Percentiles rank a stretch among this genome's conserved stretches.
phyloP scores from a whole-genome alignment of 2,888 invertebrate genomes.

The Phaedon cochleariae region DNA sequence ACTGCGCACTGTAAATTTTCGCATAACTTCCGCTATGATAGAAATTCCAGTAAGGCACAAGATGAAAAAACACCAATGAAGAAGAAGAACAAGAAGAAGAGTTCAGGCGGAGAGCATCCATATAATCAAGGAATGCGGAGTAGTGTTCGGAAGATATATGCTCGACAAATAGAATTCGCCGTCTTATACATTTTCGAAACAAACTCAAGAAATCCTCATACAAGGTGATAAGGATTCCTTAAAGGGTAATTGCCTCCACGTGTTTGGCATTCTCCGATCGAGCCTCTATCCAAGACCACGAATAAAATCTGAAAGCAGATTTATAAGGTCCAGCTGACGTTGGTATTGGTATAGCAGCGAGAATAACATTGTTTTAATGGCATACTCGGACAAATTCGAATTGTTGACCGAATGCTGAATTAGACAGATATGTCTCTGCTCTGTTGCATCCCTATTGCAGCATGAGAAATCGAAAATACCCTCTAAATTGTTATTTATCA shows the following conservation, averaged over 20 bases:
- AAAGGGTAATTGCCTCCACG: constrained; percentile 46
- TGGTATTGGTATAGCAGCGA: neutral
- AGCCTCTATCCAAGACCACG: constrained; percentile 35
- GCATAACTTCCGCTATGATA: constrained; percentile 30
- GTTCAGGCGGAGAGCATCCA: neutral
- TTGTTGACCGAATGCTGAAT: neutral
- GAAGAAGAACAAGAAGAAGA: neutral
- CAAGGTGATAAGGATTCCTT: constrained; percentile 46
- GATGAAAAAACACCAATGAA: constrained; percentile 2
- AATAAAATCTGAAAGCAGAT: constrained; percentile 44
- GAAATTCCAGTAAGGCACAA: constrained; percentile 32
- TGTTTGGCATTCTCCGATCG: constrained; percentile 42
- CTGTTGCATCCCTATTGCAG: too few relatives aligned
- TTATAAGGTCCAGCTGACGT: constrained; percentile 47
- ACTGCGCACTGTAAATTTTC: constrained; percentile 19
- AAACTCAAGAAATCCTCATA: constrained; percentile 46
- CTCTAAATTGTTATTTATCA: too few relatives aligned
- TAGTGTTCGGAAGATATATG: constrained; percentile 47
- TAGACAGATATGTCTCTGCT: too few relatives aligned
- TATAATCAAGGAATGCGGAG: constrained; percentile 30
- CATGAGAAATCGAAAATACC: too few relatives aligned
- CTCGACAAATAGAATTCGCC: constrained; percentile 38
- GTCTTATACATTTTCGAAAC: constrained; percentile 40
- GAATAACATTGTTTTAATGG: neutral
- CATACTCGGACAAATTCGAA: neutral